Evolutionary conservation across 2,888 invertebrate species (phyloP).

Genomic region (Colletes collaris): DNA sequence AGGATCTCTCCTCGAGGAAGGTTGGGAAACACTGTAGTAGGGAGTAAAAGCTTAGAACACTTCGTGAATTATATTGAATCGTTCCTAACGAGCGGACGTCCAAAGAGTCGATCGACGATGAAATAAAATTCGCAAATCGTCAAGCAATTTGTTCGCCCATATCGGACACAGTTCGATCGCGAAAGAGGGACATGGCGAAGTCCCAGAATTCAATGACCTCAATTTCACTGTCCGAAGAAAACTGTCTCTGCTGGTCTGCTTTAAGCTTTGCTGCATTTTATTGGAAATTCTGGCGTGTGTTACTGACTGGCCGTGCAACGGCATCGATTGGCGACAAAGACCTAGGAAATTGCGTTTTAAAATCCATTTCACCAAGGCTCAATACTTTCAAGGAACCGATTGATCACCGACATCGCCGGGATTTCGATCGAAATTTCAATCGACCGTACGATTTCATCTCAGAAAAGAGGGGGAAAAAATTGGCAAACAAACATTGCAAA

Average conservation of each 20-base stretch:
- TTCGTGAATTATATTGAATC: too few species aligned
- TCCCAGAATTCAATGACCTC: slow-evolving; percentile 38
- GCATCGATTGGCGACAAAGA: slow-evolving; percentile 77
- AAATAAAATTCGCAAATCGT: not conserved
- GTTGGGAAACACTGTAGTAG: too few species aligned
- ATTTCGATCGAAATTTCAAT: not conserved
- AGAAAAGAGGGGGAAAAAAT: too few species aligned
- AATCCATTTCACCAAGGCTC: slow-evolving; percentile 57
- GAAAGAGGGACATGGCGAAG: slow-evolving; percentile 14
- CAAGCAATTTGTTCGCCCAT: not conserved
- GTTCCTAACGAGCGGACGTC: not conserved
- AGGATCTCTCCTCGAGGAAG: too few species aligned
- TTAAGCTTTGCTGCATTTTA: slow-evolving; percentile 71
- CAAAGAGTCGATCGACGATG: not conserved
- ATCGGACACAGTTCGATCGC: slow-evolving; percentile 11
- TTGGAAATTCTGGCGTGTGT: slow-evolving; percentile 74
- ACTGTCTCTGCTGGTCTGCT: slow-evolving; percentile 19
- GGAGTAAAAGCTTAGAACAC: too few species aligned
- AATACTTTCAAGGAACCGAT: not conserved
- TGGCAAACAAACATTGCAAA: too few species aligned
- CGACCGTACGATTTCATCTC: not conserved
- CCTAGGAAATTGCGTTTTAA: slow-evolving; percentile 77
- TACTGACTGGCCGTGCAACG: slow-evolving; percentile 67
- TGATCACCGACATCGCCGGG: not conserved
- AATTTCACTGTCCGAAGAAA: slow-evolving; percentile 37